Conservation (phyloP, 1,140 invertebrate genomes). For the Euwallacea fornicatus region DNA sequence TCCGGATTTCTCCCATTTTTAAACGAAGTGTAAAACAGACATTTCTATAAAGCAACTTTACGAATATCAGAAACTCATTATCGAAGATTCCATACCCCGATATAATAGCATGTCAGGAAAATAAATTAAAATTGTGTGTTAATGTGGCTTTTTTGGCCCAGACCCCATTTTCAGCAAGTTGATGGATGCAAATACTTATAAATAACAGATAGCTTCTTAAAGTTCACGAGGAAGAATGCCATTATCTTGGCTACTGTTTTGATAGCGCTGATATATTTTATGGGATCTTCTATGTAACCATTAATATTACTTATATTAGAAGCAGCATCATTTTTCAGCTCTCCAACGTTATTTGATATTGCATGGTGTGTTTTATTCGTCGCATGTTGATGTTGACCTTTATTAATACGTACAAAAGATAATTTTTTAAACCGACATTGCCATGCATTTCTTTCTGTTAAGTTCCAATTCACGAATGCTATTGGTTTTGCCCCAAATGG, state of each 20-base stretch:
- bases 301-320: constrained; percentile 9
- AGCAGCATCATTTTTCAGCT: constrained; percentile 6
- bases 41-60: too few species aligned
- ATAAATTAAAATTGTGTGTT: constrained; percentile 7
- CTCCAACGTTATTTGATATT: constrained; percentile 1
- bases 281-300: constrained; percentile 7
- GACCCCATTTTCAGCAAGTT: background rate
- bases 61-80: too few species aligned
- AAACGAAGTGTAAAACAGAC: too few species aligned
- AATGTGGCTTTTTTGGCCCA: background rate
- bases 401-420: too few species aligned
- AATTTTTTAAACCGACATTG: too few species aligned
- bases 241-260: constrained; percentile 10
- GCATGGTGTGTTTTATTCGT: too few species aligned
- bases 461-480: too few species aligned
- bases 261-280: constrained; percentile 10
- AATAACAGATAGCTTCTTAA: constrained; percentile 7
- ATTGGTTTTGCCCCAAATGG: too few species aligned
- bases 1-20: too few species aligned
- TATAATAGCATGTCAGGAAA: background rate
- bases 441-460: too few species aligned
- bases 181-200: constrained; percentile 9
- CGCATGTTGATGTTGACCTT: too few species aligned
- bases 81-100: too few species aligned
- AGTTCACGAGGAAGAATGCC: constrained; percentile 3